Base-by-base conservation (phyloP, 2,888 invertebrate genomes). In the Perizoma flavofasciatum region DNA sequence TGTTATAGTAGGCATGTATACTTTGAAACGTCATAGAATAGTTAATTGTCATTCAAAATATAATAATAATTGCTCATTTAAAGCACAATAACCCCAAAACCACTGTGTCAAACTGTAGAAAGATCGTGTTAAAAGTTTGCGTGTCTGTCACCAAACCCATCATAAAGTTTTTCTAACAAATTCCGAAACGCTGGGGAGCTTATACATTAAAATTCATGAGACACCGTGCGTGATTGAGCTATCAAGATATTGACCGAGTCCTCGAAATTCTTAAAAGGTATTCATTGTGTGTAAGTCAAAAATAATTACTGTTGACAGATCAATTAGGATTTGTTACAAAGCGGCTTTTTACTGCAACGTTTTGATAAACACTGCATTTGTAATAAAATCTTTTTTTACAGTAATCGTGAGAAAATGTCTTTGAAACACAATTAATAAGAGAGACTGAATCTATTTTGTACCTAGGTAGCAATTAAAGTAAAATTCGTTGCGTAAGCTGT, bases 291-390 rank as follows among this genome's bases (percentile, higher is more conserved):
- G 63, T 55, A 55, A 49, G 56, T 73, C 69, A 65, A 49, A 47
- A 55, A 55, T 78, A 78, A 83, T 78, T 72, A 66, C 55, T 72
- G 66, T 74, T 78, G 81, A 81, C 77, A 79, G 66, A 69, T 72
- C 71, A 55, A 79, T 79, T 78, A 71, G 39, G 51, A 51, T 64
- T 59, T 45, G 33, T 43, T 63, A 55, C 59, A 47, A 55, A 63
- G 59, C 49, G 34, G 5, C 34, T 44, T 56, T 59, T 62, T 53
- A 40, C 45, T 39, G 34, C 34, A 40, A 22, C 22, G 32, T 47
- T 56, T 58, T 53, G 22, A 40, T 46, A 49, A 49, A 55, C 51
- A 41, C 34, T 11, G 55, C 49, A 34, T 41, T 61, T 59, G 43
- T 46, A 43, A 40, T 10, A 2, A 48, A 43, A 8, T 22, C 47